phyloP scores from a whole-genome alignment of 2,797 vertebrate species.

The Tragopan temminckii region DNA sequence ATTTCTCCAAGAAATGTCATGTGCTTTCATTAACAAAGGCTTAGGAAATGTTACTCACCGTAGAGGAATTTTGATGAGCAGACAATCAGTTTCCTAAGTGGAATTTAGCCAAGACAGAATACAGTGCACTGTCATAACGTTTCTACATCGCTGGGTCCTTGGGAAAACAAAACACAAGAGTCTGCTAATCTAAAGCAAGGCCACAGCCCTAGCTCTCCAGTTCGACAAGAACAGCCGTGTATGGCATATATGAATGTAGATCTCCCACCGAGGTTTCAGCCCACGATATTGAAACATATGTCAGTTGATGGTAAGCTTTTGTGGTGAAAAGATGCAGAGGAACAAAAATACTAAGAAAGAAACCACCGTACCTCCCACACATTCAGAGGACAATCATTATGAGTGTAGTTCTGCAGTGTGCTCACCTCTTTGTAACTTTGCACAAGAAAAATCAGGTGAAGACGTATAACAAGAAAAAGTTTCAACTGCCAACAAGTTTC shows the following conservation, averaged over 20 bases:
- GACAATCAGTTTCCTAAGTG: background rate
- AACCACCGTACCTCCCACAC: conserved; percentile 36
- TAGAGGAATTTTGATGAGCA: conserved; percentile 13
- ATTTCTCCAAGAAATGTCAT: background rate
- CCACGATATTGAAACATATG: background rate
- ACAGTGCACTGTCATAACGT: background rate
- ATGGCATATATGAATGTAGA: background rate
- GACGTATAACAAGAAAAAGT: background rate
- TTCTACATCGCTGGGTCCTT: background rate
- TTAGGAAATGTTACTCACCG: background rate
- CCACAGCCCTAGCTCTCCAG: background rate
- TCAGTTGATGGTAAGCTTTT: conserved; percentile 7
- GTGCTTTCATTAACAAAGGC: conserved; percentile 31
- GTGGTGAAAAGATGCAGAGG: background rate
- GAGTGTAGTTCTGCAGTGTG: conserved; percentile 15
- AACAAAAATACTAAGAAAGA: conserved; percentile 53
- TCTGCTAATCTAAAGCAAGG: background rate
- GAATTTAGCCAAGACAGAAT: background rate
- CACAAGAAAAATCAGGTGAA: conserved; percentile 8
- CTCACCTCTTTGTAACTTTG: conserved; percentile 29
- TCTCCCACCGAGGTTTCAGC: background rate
- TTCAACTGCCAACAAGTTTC: background rate
- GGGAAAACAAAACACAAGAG: background rate
- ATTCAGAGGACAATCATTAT: conserved; percentile 37
- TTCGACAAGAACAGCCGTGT: background rate